Conservation (phyloP, 2,888 invertebrate species). For the Andricus curvator region DNA sequence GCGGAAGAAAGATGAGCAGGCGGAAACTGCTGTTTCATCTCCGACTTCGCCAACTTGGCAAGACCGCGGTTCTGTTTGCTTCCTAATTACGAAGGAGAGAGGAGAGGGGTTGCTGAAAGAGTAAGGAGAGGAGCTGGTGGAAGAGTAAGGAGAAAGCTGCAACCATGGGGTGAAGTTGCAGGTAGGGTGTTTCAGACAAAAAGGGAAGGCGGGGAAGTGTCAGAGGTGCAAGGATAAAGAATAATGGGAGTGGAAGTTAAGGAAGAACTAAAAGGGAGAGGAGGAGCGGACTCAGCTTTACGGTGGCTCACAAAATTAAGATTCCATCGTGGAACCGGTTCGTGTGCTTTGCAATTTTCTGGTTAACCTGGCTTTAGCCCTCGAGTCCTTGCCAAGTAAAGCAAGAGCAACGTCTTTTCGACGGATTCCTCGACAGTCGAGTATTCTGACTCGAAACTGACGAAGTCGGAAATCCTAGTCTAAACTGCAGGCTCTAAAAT, state of each 20-base stretch:
- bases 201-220: neutral
- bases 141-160: conserved; percentile 38
- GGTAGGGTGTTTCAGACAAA: neutral
- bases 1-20: conserved; percentile 60
- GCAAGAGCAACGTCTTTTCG: neutral
- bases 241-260: conserved; percentile 37
- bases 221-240: neutral
- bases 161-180: conserved; percentile 31
- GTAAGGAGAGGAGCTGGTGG: conserved; percentile 29
- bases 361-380: conserved; percentile 61
- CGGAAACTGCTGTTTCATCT: conserved; percentile 73
- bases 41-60: conserved; percentile 71
- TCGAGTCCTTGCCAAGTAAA: conserved; percentile 14
- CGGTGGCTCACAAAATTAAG: conserved; percentile 64
- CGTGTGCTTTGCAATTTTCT: conserved; percentile 71
- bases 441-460: neutral
- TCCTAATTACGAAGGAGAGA: conserved; percentile 70
- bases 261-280: conserved; percentile 48
- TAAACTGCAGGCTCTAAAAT: neutral
- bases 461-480: neutral
- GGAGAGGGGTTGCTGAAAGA: conserved; percentile 12
- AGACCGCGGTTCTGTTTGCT: conserved; percentile 72
- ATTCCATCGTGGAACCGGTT: conserved; percentile 69
- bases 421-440: neutral
- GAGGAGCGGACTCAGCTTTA: conserved; percentile 59